phyloP scores from a whole-genome alignment of 2,888 invertebrate species.

The Trichogramma dendrolimi region DNA sequence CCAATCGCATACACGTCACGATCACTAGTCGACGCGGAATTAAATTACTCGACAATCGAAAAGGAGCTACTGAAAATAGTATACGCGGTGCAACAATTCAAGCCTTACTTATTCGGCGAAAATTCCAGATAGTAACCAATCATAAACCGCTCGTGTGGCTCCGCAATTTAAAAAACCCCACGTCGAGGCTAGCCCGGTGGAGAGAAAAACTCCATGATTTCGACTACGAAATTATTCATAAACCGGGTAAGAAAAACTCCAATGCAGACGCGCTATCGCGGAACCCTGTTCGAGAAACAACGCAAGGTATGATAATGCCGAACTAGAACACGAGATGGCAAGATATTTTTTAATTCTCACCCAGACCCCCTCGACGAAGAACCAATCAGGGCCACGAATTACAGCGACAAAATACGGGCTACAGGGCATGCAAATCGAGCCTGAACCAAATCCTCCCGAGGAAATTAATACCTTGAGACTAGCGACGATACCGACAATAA shows the following conservation, averaged over 20 bases:
- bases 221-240: slow-evolving; percentile 36
- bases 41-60: slow-evolving; percentile 44
- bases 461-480: too few species aligned
- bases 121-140: slow-evolving; percentile 35
- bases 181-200: slow-evolving; percentile 36
- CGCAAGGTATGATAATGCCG: too few species aligned
- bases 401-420: too few species aligned
- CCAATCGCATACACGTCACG: slow-evolving; percentile 45
- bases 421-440: too few species aligned
- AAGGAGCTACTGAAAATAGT: slow-evolving; percentile 32
- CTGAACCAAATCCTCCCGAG: too few species aligned
- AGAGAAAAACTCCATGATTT: slow-evolving; percentile 39
- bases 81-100: too few species aligned
- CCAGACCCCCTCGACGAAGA: too few species aligned
- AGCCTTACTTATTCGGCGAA: slow-evolving; percentile 12
- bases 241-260: slow-evolving; percentile 13
- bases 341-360: too few species aligned
- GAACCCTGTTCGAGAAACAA: too few species aligned
- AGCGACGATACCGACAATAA: too few species aligned
- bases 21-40: slow-evolving; percentile 39
- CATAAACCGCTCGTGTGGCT: slow-evolving; percentile 44
- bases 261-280: slow-evolving; percentile 21
- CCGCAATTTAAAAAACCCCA: slow-evolving; percentile 39
- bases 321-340: too few species aligned
- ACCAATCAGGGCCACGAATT: too few species aligned